phyloP scores from a whole-genome alignment of 2,113 vertebrate species.

The Tinamus guttatus region DNA sequence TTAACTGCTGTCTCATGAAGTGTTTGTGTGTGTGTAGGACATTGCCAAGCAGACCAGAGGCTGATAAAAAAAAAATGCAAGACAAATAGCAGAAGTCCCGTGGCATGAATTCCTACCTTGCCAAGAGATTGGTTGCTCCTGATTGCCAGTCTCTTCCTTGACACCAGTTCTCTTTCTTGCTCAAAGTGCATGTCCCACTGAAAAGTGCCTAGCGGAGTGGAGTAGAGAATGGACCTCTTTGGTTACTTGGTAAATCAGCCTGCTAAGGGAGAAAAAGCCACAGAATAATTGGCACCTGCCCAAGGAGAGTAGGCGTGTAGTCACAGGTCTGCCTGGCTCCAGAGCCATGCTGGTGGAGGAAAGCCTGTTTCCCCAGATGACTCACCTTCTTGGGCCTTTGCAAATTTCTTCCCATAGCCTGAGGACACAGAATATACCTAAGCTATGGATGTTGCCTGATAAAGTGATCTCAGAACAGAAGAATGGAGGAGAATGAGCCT shows the following conservation, averaged over 20 bases:
- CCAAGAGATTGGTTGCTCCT: fast-evolving
- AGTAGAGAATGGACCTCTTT: neutral
- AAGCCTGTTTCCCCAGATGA: neutral
- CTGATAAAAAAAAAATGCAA: neutral
- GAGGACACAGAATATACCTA: neutral
- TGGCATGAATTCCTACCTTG: neutral
- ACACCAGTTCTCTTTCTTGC: neutral
- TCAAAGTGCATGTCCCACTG: neutral
- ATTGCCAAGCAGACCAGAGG: neutral
- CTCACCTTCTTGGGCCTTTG: neutral
- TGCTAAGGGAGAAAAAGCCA: neutral
- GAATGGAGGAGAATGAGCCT: neutral
- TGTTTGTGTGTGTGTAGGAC: neutral
- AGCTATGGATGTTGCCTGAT: neutral
- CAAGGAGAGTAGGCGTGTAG: neutral
- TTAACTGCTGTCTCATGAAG: neutral
- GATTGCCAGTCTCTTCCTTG: neutral
- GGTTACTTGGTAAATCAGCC: neutral
- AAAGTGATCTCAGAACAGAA: neutral
- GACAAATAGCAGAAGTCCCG: neutral
- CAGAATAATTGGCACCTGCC: neutral
- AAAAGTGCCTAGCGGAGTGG: neutral
- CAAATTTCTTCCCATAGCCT: neutral
- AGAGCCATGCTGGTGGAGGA: neutral
- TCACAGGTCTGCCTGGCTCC: neutral